Evolutionary conservation across 2,113 vertebrate species (phyloP).

Genomic region (Myocastor coypus): DNA sequence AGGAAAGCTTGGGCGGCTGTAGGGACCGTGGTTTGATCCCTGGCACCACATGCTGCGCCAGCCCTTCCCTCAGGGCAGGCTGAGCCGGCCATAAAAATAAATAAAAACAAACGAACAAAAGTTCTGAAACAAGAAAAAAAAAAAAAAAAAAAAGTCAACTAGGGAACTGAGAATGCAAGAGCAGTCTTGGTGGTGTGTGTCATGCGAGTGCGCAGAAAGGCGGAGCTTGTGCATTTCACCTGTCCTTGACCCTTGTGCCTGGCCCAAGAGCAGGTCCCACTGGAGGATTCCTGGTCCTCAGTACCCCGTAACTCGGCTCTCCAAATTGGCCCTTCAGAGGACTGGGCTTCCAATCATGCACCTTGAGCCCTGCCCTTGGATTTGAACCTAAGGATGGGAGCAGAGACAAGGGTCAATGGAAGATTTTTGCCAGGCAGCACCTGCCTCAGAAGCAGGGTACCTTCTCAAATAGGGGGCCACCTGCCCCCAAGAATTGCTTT

Average conservation of each 20-base stretch:
- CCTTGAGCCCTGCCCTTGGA: background rate
- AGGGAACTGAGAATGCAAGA: background rate
- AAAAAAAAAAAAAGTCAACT: too few species aligned
- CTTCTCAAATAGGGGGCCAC: background rate
- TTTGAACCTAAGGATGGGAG: background rate
- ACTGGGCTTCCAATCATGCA: background rate
- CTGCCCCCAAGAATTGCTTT: accelerated
- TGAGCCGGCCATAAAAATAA: too few species aligned
- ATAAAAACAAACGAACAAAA: too few species aligned
- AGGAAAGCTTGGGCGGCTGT: too few species aligned
- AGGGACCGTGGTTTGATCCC: too few species aligned
- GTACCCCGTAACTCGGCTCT: background rate
- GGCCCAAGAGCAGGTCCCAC: background rate
- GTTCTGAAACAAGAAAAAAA: too few species aligned
- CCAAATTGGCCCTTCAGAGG: background rate
- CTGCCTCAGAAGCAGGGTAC: too few species aligned
- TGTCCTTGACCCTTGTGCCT: accelerated
- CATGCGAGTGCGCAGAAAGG: background rate
- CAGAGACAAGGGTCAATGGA: background rate
- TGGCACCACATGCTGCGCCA: too few species aligned
- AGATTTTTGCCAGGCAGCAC: background rate
- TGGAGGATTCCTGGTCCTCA: background rate
- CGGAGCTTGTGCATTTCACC: background rate
- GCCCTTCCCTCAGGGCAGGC: too few species aligned
- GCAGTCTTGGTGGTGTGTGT: accelerated